Percentiles rank a stretch among this genome's conserved stretches.
phyloP scores from a whole-genome alignment of 2,113 vertebrate genomes.

The Cinclus mexicanus region DNA sequence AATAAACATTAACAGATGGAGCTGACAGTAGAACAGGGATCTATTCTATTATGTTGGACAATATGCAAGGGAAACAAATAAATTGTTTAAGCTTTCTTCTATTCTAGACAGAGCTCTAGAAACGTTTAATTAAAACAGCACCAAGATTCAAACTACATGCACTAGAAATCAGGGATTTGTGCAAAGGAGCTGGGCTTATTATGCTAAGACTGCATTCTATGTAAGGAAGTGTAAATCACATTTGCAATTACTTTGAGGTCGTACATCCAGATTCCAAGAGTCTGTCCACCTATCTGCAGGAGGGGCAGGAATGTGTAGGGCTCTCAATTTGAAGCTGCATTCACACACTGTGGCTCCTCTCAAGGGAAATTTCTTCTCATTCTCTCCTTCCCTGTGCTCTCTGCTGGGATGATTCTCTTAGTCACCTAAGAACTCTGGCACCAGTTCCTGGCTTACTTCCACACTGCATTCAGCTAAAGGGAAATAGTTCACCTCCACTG shows the following conservation, averaged over 20 bases:
- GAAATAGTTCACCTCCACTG: neutral
- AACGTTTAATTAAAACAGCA: neutral
- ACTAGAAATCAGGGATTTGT: neutral
- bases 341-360: neutral
- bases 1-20: neutral
- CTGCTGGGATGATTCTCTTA: neutral
- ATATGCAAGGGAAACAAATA: neutral
- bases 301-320: neutral
- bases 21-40: neutral
- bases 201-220: neutral
- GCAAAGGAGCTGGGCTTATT: neutral
- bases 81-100: neutral
- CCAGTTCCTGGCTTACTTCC: neutral
- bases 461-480: neutral
- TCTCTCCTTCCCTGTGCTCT: neutral
- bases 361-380: neutral
- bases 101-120: neutral
- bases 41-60: neutral
- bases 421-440: neutral
- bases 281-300: neutral
- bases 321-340: neutral
- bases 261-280: neutral
- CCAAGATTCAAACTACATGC: neutral
- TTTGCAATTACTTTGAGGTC: neutral
- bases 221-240: neutral